Conservation (phyloP, 2,888 invertebrate species). For the Agrilus biguttatus region DNA sequence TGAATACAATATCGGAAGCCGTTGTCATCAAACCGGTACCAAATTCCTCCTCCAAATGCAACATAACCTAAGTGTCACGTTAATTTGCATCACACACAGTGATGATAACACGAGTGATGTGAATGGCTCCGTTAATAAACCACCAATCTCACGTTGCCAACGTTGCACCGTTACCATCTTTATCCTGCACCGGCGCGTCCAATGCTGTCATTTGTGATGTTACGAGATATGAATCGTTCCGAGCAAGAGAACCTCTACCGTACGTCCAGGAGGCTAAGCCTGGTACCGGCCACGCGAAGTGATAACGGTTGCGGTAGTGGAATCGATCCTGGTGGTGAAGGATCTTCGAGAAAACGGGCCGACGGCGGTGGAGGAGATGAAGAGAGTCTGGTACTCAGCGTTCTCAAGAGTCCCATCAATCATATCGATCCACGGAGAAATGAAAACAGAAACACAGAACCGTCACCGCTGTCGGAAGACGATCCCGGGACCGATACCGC, state of each 20-base stretch:
- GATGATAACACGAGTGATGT: too few species aligned
- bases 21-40: too few species aligned
- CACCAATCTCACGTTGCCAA: too few species aligned
- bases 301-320: constrained; percentile 3
- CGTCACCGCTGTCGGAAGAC: constrained; percentile 29
- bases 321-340: constrained; percentile 10
- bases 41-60: too few species aligned
- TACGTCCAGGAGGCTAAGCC: constrained; percentile 42
- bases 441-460: constrained; percentile 25
- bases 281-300: constrained; percentile 24
- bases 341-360: constrained; percentile 10
- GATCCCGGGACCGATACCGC: constrained; percentile 19
- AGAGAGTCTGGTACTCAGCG: constrained; percentile 44
- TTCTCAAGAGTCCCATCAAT: constrained; percentile 42
- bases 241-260: constrained; percentile 48
- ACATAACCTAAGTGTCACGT: too few species aligned
- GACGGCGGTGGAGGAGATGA: constrained; percentile 5
- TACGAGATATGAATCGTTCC: constrained; percentile 43
- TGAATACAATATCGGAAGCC: too few species aligned
- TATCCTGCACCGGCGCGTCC: constrained; percentile 15
- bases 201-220: constrained; percentile 35
- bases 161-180: constrained; percentile 4
- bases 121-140: too few species aligned
- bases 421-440: constrained; percentile 26
- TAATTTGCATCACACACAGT: too few species aligned